These are phyloP conservation scores for Esox lucius DNA, from an alignment of 2,797 vertebrate species.

Conservation along the genomic window DNA sequence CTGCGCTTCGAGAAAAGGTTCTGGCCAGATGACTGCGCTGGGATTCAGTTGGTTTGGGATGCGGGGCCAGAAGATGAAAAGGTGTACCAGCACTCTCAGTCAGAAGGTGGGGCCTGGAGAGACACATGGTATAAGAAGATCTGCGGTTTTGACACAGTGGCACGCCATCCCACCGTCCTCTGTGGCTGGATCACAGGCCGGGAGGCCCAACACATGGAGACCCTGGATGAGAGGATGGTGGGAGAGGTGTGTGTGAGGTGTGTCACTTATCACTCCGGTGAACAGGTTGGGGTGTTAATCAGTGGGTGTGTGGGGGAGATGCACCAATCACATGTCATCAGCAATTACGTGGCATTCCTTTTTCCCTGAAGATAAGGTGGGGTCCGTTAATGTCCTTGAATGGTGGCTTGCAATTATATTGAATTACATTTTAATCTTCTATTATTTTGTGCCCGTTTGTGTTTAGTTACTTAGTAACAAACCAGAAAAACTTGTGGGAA, in stretches of 20 bases:
- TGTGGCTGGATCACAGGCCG: constrained; percentile 67
- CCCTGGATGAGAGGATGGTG: constrained; percentile 49
- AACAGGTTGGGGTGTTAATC: background rate
- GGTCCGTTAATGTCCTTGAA: background rate
- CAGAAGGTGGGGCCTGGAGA: constrained; percentile 45
- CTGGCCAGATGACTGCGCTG: constrained; percentile 62
- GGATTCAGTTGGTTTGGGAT: constrained; percentile 63
- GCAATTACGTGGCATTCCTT: background rate
- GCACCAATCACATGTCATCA: background rate
- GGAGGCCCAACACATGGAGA: constrained; percentile 65
- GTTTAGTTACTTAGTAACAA: background rate
- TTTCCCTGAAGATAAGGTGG: background rate
- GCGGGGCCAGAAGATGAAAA: constrained; percentile 54
- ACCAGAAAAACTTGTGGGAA: background rate
- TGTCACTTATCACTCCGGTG: background rate
- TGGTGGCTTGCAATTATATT: background rate
- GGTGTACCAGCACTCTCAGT: constrained; percentile 27
- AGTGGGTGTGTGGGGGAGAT: background rate
- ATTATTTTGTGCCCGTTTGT: background rate
- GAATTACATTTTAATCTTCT: background rate
- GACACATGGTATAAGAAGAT: constrained; percentile 66
- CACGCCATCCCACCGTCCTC: constrained; percentile 59
- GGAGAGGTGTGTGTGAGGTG: constrained; percentile 55
- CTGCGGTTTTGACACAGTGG: constrained; percentile 61
- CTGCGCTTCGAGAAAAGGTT: constrained; percentile 57